Percentiles rank a stretch among this genome's conserved stretches.
These are phyloP conservation scores for Tetramorium bicarinatum DNA, from an alignment of 2,888 invertebrate genomes.

Conservation along the genomic window DNA sequence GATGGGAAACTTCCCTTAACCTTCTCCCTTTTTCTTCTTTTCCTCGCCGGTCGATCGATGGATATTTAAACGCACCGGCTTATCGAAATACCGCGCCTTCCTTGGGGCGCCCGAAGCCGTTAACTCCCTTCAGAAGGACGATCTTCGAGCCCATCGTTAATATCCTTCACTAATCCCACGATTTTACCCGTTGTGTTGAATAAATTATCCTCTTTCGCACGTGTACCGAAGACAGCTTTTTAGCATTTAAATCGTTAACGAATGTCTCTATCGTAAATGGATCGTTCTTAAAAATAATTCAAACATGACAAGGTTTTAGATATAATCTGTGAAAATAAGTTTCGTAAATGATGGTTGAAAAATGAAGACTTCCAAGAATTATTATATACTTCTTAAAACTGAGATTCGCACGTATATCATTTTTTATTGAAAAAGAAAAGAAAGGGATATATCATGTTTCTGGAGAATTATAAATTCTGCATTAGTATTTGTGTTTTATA, in stretches of 20 bases:
- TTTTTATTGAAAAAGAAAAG: not conserved
- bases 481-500: slow-evolving; percentile 28
- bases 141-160: slow-evolving; percentile 63
- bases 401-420: not conserved
- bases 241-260: slow-evolving; percentile 8
- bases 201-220: slow-evolving; percentile 22
- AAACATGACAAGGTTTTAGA: not conserved
- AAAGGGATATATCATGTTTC: not conserved
- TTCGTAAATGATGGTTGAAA: not conserved
- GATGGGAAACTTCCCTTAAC: slow-evolving; percentile 17
- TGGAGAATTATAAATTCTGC: slow-evolving; percentile 6
- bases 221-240: not conserved
- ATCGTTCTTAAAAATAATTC: not conserved
- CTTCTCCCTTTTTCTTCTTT: slow-evolving; percentile 10
- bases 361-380: not conserved
- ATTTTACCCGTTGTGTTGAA: slow-evolving; percentile 36
- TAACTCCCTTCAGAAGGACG: slow-evolving; percentile 52
- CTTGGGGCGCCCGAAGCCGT: not conserved
- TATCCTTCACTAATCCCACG: slow-evolving; percentile 51
- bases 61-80: slow-evolving; percentile 51
- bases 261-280: slow-evolving; percentile 22
- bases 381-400: not conserved
- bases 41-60: slow-evolving; percentile 52
- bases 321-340: slow-evolving; percentile 11
- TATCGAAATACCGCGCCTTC: slow-evolving; percentile 44